Percentiles rank a stretch among this genome's conserved stretches.
phyloP scores from a whole-genome alignment of 1,140 invertebrate species.

The Chrysoperla carnea region DNA sequence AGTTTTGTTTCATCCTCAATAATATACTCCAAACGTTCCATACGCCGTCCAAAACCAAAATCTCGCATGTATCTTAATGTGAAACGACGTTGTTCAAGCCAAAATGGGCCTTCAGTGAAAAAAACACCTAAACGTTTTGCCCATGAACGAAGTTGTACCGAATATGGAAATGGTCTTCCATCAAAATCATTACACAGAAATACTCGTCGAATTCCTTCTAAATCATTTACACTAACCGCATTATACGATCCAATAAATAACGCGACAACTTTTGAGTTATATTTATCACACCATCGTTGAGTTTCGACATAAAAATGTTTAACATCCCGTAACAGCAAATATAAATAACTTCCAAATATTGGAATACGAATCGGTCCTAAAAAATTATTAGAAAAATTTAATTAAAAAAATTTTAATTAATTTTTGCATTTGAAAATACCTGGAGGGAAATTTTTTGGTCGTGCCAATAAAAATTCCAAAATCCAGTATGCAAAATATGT shows the following conservation, averaged over 20 bases:
- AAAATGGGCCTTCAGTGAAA: constrained; percentile 41
- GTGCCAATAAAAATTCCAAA: too few species aligned
- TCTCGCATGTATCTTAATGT: constrained; percentile 48
- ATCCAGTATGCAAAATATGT: too few species aligned
- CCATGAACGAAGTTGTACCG: too few species aligned
- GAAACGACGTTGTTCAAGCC: constrained; percentile 54
- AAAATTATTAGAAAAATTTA: too few species aligned
- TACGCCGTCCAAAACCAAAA: constrained; percentile 49
- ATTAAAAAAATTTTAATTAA: too few species aligned
- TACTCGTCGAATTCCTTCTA: constrained; percentile 21
- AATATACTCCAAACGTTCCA: constrained; percentile 27
- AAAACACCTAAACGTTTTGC: constrained; percentile 32
- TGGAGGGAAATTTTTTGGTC: too few species aligned
- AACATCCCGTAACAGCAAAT: too few species aligned
- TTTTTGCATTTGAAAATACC: too few species aligned
- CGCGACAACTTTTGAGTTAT: constrained; percentile 26
- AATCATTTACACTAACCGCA: constrained; percentile 20
- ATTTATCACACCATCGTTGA: too few species aligned
- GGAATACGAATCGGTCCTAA: too few species aligned
- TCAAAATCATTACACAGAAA: constrained; percentile 22
- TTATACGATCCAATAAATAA: constrained; percentile 21
- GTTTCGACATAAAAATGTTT: too few species aligned
- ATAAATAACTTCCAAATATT: too few species aligned
- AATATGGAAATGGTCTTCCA: constrained; percentile 15
- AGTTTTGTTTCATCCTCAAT: constrained; percentile 30